Base-by-base conservation (phyloP, 1,140 invertebrate genomes). In the Drosophila repletoides region DNA sequence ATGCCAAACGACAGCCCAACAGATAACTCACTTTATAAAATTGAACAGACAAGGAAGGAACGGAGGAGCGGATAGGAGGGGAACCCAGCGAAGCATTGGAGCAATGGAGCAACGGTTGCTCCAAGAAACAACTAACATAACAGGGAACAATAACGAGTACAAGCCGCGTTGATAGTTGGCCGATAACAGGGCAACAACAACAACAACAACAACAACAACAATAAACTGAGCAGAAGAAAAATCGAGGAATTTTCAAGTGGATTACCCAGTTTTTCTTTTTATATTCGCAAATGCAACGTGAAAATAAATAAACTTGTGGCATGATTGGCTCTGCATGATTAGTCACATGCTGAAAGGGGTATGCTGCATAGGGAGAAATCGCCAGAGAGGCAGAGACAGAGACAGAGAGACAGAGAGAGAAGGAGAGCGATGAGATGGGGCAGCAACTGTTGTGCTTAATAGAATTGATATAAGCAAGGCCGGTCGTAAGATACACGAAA, bases 241-340 rank as follows among this genome's bases (percentile, higher is more conserved):
- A 80, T 84, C 71, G 80, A 86, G 80, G 80, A 86, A 84, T 84
- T 84, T 84, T 80, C 75, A 80, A 84, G 80, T 84, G 80, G 80
- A 84, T 84, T 86, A 86, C 80, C 80, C 71, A 84, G 80, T 84
- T 84, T 84, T 80, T 71, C 34, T 51, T 59, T 51, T n/a, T 56
- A 12, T 43, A n/a, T 15, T 33, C 49, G 70, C 60, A 56, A 69
- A 43, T 83, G 79, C 74, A 83, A 84, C 40, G 80, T 83, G 79
- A 83, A 83, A 83, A 83, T 83, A 83, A 83, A 83, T 84, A 84
- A 84, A 84, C 80, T 84, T 84, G 79, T 79, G 79, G 79, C 79
- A 84, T 84, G 79, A 84, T 84, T 84, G 79, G 79, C 80, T 84
- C 70, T 86, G 79, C 79, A 84, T 84, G 79, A 84, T 84, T 84